A percentile compares a stretch with the other conserved stretches of the same genome.
Conservation (phyloP, 1,140 invertebrate genomes). For the Drosophila tropicalis region DNA sequence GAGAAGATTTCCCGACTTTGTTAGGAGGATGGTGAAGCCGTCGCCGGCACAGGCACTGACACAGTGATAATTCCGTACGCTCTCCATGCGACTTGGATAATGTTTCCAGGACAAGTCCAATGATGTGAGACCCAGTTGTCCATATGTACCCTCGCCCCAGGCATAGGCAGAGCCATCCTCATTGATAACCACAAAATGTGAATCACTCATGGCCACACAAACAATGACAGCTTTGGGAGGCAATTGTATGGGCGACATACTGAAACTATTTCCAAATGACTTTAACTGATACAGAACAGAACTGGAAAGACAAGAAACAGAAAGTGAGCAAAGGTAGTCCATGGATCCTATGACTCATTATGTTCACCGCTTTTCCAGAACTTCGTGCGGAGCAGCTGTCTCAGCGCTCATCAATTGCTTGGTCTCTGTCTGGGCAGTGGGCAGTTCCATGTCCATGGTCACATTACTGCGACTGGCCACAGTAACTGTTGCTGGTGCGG, state of each 20-base stretch:
- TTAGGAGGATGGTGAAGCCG: slow-evolving; percentile 87
- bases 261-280: slow-evolving; percentile 84
- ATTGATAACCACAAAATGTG: slow-evolving; percentile 89
- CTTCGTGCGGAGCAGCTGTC: slow-evolving; percentile 70
- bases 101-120: slow-evolving; percentile 84
- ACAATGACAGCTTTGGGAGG: slow-evolving; percentile 85
- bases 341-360: background rate
- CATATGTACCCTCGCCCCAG: slow-evolving; percentile 88
- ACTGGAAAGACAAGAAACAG: slow-evolving; percentile 43
- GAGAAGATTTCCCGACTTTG: slow-evolving; percentile 88
- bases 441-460: slow-evolving; percentile 67
- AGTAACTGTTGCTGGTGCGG: slow-evolving; percentile 28
- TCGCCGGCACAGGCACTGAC: slow-evolving; percentile 85
- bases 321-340: background rate
- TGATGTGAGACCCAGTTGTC: slow-evolving; percentile 88
- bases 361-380: slow-evolving; percentile 65
- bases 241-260: slow-evolving; percentile 85
- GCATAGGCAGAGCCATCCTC: slow-evolving; percentile 87
- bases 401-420: slow-evolving; percentile 76
- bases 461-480: slow-evolving; percentile 50
- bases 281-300: slow-evolving; percentile 86
- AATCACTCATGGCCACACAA: slow-evolving; percentile 86
- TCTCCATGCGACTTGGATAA: slow-evolving; percentile 86
- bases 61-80: slow-evolving; percentile 86
- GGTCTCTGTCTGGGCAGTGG: slow-evolving; percentile 71